These are phyloP conservation scores for Drosophila pullipes DNA, from an alignment of 2,888 invertebrate genomes.

Conservation along the genomic window DNA sequence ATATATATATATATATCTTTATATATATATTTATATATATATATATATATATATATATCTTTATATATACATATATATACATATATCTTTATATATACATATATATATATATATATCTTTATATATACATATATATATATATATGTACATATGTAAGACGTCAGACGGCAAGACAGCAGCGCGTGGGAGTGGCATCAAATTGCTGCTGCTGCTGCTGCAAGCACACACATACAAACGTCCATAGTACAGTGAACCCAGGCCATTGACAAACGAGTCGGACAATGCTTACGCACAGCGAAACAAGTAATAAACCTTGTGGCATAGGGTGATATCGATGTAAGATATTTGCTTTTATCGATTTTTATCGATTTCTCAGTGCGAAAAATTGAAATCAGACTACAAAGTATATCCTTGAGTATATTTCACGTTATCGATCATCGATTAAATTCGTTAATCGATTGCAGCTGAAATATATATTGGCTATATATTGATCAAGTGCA, in stretches of 20 bases:
- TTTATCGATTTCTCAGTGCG: neutral
- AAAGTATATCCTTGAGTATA: neutral
- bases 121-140: neutral
- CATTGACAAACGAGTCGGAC: slow-evolving; percentile 1
- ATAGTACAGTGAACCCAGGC: slow-evolving; percentile 41
- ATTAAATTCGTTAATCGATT: neutral
- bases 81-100: neutral
- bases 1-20: neutral
- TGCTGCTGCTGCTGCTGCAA: slow-evolving; percentile 1
- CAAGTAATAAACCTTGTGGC: neutral
- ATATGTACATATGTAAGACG: neutral
- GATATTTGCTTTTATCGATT: neutral
- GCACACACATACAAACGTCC: neutral
- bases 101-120: too few species aligned
- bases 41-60: neutral
- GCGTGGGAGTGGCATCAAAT: slow-evolving; percentile 45
- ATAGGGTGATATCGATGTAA: neutral
- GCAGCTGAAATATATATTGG: neutral
- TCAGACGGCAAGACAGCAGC: slow-evolving; percentile 6
- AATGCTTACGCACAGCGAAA: neutral
- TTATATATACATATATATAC: neutral
- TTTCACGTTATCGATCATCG: neutral
- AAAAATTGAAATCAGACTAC: neutral
- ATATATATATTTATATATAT: neutral
- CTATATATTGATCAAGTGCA: neutral